A percentile compares a stretch with the other conserved stretches of the same genome.
Conservation (phyloP, 2,888 invertebrate genomes). For the Calameuta idolon region DNA sequence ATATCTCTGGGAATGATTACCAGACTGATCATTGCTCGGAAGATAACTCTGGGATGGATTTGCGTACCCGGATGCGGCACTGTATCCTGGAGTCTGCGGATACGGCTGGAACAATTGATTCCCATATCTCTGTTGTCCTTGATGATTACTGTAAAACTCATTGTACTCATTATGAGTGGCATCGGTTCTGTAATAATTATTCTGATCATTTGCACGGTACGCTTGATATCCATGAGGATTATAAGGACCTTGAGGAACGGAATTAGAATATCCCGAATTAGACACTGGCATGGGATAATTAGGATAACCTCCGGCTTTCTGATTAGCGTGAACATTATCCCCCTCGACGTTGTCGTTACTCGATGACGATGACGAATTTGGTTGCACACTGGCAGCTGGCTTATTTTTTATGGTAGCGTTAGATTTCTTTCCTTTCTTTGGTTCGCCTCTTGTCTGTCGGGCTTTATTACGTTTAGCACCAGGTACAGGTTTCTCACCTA, state of each 20-base stretch:
- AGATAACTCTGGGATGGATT: conserved; percentile 46
- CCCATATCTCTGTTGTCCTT: conserved; percentile 53
- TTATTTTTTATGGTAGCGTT: conserved; percentile 65
- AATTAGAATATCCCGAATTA: conserved; percentile 49
- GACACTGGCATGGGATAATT: conserved; percentile 48
- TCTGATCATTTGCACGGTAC: conserved; percentile 54
- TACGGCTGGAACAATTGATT: conserved; percentile 55
- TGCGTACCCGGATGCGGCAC: conserved; percentile 30
- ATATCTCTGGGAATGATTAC: conserved; percentile 33
- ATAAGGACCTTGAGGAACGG: conserved; percentile 41
- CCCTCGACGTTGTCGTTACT: conserved; percentile 35
- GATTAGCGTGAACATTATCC: conserved; percentile 20
- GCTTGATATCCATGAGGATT: conserved; percentile 50
- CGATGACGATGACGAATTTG: conserved; percentile 59
- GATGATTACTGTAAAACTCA: conserved; percentile 57
- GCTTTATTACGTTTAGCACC: conserved; percentile 62
- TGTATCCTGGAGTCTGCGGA: conserved; percentile 50
- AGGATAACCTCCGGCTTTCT: conserved; percentile 45
- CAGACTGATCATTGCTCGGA: conserved; percentile 39
- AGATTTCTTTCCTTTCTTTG: conserved; percentile 59
- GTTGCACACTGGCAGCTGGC: conserved; percentile 71
- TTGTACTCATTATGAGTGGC: conserved; percentile 46
- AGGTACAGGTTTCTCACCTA: conserved; percentile 68
- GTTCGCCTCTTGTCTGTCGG: conserved; percentile 64
- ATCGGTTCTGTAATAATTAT: conserved; percentile 56